Conservation (phyloP, 2,888 invertebrate species). For the Pammene aurita region DNA sequence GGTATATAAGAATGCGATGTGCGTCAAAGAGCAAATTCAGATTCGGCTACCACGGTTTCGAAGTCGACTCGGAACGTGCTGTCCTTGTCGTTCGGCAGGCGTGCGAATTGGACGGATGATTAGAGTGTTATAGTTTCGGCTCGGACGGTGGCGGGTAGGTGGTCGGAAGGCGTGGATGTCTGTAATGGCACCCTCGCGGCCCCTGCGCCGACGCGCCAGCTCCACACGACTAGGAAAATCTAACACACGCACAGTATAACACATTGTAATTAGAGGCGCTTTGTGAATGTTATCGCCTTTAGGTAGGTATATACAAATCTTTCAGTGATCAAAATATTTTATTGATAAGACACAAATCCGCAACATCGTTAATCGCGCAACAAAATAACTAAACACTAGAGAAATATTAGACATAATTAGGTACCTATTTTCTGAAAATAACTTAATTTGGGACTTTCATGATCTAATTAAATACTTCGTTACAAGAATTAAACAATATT, state of each 20-base stretch:
- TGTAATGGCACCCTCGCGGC: conserved; percentile 73
- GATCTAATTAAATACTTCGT: too few species aligned
- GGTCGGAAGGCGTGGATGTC: conserved; percentile 63
- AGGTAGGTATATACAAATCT: conserved; percentile 4
- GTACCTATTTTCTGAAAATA: background rate
- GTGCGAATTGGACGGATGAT: conserved; percentile 20
- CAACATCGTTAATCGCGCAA: background rate
- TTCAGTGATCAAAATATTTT: conserved; percentile 14
- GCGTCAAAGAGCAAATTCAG: conserved; percentile 38
- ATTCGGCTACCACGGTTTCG: conserved; percentile 3
- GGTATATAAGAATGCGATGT: conserved; percentile 41
- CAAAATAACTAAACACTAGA: background rate
- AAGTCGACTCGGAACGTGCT: conserved; percentile 18
- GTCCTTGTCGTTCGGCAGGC: conserved; percentile 21
- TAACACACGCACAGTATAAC: conserved; percentile 43
- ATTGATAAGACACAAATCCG: background rate
- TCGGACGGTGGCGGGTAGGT: conserved; percentile 53
- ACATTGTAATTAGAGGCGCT: conserved; percentile 40
- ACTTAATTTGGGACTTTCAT: too few species aligned
- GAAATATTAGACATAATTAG: background rate
- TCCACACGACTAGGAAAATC: conserved; percentile 71
- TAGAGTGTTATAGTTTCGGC: conserved; percentile 46
- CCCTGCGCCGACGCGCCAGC: conserved; percentile 63
- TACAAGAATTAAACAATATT: too few species aligned
- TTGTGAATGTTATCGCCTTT: conserved; percentile 34